phyloP scores from a whole-genome alignment of 2,797 vertebrate genomes.

The Phalloptychus januarius region DNA sequence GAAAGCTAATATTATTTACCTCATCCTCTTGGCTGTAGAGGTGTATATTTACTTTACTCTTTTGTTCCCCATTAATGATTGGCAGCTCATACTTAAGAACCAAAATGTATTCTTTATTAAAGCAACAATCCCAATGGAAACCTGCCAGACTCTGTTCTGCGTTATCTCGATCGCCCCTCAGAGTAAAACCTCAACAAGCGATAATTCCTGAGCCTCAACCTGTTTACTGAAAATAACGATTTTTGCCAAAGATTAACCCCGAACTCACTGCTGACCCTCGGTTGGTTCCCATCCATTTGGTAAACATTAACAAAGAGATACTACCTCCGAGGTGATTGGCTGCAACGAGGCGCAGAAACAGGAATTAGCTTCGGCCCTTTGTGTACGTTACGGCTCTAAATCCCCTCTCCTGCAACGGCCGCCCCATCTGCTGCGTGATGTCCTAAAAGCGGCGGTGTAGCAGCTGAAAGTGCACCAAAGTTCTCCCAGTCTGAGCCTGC shows the following conservation, averaged over 20 bases:
- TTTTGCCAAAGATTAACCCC: conserved; percentile 46
- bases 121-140: not conserved
- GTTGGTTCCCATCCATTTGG: conserved; percentile 49
- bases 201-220: conserved; percentile 38
- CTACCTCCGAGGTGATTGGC: conserved; percentile 30
- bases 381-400: conserved; percentile 69
- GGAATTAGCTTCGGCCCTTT: conserved; percentile 54
- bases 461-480: conserved; percentile 36
- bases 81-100: not conserved
- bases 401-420: conserved; percentile 57
- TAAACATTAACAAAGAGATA: conserved; percentile 58
- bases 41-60: not conserved
- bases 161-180: conserved; percentile 10
- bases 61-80: not conserved
- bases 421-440: conserved; percentile 63
- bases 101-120: not conserved
- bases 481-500: conserved; percentile 13
- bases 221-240: conserved; percentile 61
- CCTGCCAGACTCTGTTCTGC: conserved; percentile 20
- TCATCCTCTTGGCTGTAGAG: not conserved
- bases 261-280: conserved; percentile 13
- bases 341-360: conserved; percentile 45
- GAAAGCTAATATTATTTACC: not conserved
- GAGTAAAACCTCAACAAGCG: conserved; percentile 19
- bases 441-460: conserved; percentile 20